Conservation (phyloP, 2,888 invertebrate genomes). For the Leptopilina myrica region DNA sequence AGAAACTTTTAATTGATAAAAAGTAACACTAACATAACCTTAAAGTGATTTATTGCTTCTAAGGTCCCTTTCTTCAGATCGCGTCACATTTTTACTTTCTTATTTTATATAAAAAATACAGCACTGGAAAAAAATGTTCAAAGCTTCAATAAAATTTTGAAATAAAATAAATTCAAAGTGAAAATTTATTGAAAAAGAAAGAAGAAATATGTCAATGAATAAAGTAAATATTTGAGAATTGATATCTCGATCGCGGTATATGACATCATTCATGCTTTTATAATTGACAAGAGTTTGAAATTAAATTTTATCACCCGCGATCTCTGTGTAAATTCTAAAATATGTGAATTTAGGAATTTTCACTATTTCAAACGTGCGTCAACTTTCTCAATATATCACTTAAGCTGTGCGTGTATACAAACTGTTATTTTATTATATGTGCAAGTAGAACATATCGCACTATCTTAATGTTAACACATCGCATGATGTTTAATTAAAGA, state of each 20-base stretch:
- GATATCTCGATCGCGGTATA: background rate
- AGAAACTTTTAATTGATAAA: too few relatives aligned
- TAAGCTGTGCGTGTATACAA: background rate
- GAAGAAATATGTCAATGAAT: too few relatives aligned
- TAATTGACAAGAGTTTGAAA: background rate
- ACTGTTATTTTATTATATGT: conserved; percentile 15
- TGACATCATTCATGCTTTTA: background rate
- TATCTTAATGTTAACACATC: conserved; percentile 11
- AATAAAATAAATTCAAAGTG: too few relatives aligned
- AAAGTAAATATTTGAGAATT: too few relatives aligned
- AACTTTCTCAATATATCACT: conserved; percentile 17
- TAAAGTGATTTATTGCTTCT: too few relatives aligned
- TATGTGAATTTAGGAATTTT: conserved; percentile 6
- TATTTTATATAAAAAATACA: too few relatives aligned
- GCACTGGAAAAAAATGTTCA: too few relatives aligned
- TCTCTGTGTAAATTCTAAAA: conserved; percentile 2
- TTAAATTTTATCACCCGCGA: background rate
- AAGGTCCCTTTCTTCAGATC: too few relatives aligned
- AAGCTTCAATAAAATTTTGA: too few relatives aligned
- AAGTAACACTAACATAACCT: too few relatives aligned
- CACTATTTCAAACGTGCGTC: background rate
- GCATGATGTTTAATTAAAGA: conserved; percentile 16
- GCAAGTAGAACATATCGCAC: background rate
- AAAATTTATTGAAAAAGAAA: too few relatives aligned
- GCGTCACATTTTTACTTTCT: too few relatives aligned